Percentiles rank a stretch among this genome's conserved stretches.
phyloP scores from a whole-genome alignment of 2,888 invertebrate genomes.

The Lithophane semibrunnea region DNA sequence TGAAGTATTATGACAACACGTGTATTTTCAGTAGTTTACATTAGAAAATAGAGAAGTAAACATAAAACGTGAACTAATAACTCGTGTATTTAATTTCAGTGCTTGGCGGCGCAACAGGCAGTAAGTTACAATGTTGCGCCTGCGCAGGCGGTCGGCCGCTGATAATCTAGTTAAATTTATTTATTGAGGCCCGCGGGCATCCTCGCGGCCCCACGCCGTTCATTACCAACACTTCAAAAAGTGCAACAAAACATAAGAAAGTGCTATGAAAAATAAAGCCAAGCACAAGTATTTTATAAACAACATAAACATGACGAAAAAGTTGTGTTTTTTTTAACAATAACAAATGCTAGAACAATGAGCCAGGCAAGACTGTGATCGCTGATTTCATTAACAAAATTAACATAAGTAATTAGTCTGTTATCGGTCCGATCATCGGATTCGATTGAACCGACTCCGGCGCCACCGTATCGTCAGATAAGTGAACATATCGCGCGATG shows the following conservation, averaged over 20 bases:
- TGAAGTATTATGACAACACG: background rate
- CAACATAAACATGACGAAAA: background rate
- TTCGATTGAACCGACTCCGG: conserved; percentile 17
- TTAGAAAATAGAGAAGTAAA: conserved; percentile 12
- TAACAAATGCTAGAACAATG: background rate
- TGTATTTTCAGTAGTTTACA: conserved; percentile 33
- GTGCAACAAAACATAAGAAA: conserved; percentile 56
- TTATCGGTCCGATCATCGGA: conserved; percentile 32
- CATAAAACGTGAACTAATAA: conserved; percentile 16
- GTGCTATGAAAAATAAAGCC: conserved; percentile 20
- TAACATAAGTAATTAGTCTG: conserved; percentile 53
- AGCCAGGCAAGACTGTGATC: background rate
- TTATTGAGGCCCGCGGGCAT: conserved; percentile 74
- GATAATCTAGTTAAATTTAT: conserved; percentile 87
- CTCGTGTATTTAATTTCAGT: conserved; percentile 39
- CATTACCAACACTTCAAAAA: conserved; percentile 60
- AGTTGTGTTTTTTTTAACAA: background rate
- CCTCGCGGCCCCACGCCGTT: conserved; percentile 69
- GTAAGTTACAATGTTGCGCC: conserved; percentile 61
- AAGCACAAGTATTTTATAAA: conserved; percentile 6
- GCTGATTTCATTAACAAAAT: conserved; percentile 40
- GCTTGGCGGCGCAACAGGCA: conserved; percentile 63
- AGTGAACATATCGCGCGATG: conserved; percentile 61
- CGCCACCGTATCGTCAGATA: conserved; percentile 60
- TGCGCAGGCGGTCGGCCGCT: conserved; percentile 70